These are phyloP conservation scores for Spodoptera picta DNA, from an alignment of 2,888 invertebrate species.

Conservation along the genomic window DNA sequence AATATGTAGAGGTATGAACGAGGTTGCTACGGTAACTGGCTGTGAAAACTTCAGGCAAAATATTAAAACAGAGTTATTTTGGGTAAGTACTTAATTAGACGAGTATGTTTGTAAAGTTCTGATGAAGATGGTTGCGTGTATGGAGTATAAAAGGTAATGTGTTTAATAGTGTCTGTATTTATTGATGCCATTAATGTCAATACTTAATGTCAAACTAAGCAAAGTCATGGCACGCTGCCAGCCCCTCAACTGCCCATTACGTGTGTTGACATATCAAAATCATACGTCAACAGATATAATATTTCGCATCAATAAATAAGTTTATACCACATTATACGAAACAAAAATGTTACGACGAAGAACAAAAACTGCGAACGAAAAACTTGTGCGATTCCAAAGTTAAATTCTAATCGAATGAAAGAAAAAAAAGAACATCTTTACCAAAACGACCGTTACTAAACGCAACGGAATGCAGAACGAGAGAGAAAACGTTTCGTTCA, in stretches of 20 bases:
- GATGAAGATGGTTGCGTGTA: too few relatives aligned
- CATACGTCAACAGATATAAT: conserved; percentile 1
- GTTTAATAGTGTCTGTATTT: conserved; percentile 13
- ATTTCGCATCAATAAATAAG: conserved; percentile 13
- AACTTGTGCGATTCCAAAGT: conserved; percentile 20
- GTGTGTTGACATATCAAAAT: conserved; percentile 20
- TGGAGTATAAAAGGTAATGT: conserved; percentile 1
- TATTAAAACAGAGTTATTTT: background rate
- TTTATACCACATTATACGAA: background rate
- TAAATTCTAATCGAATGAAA: conserved; percentile 28
- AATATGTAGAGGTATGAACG: conserved; percentile 10
- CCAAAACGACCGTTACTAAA: conserved; percentile 41
- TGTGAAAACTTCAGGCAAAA: conserved; percentile 9
- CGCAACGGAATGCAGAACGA: conserved; percentile 48
- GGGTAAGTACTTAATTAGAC: background rate
- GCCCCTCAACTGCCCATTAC: conserved; percentile 5
- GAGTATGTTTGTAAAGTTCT: too few relatives aligned
- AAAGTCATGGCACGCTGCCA: conserved; percentile 25
- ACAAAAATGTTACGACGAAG: conserved; percentile 3
- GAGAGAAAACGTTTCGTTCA: conserved; percentile 44
- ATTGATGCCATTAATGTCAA: conserved; percentile 19
- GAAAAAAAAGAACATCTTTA: conserved; percentile 4
- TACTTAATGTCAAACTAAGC: conserved; percentile 29
- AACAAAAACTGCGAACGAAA: conserved; percentile 15
- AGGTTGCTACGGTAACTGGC: background rate